A percentile compares a stretch with the other conserved stretches of the same genome.
phyloP scores from a whole-genome alignment of 2,888 invertebrate genomes.

The Electrophaes corylata region DNA sequence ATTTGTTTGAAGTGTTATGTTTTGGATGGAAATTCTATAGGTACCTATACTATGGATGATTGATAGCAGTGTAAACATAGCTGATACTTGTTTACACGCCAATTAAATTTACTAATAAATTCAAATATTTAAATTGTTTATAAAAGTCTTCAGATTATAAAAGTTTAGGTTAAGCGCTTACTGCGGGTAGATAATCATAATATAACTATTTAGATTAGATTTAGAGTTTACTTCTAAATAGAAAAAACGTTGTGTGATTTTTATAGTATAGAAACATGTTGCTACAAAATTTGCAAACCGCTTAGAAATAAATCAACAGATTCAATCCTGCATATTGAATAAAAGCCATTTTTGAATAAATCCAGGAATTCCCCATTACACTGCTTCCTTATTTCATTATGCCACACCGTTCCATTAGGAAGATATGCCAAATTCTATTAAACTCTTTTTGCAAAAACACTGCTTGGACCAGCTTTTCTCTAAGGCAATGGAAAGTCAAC shows the following conservation, averaged over 20 bases:
- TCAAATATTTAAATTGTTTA: too few relatives aligned
- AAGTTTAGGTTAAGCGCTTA: too few relatives aligned
- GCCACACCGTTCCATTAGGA: constrained; percentile 71
- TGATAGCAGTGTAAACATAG: too few relatives aligned
- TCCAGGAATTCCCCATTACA: constrained; percentile 67
- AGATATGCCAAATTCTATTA: constrained; percentile 81
- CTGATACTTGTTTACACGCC: too few relatives aligned
- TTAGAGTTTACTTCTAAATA: too few relatives aligned
- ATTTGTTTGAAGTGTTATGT: constrained; percentile 69
- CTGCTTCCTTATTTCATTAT: constrained; percentile 79
- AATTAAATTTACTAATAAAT: too few relatives aligned
- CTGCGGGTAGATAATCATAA: too few relatives aligned
- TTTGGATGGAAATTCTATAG: constrained; percentile 23
- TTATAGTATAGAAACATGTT: not conserved
- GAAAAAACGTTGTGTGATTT: too few relatives aligned
- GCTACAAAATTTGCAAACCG: not conserved
- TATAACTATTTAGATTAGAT: too few relatives aligned
- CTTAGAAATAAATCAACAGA: constrained; percentile 40
- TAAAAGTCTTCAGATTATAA: too few relatives aligned
- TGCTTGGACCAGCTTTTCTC: constrained; percentile 51
- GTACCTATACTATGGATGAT: not conserved
- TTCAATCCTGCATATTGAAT: constrained; percentile 69
- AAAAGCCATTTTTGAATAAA: constrained; percentile 72
- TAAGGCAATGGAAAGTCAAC: constrained; percentile 8
- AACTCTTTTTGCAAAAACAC: constrained; percentile 64